Conservation (phyloP, 1,140 invertebrate species). For the Drosophila parabipectinata region DNA sequence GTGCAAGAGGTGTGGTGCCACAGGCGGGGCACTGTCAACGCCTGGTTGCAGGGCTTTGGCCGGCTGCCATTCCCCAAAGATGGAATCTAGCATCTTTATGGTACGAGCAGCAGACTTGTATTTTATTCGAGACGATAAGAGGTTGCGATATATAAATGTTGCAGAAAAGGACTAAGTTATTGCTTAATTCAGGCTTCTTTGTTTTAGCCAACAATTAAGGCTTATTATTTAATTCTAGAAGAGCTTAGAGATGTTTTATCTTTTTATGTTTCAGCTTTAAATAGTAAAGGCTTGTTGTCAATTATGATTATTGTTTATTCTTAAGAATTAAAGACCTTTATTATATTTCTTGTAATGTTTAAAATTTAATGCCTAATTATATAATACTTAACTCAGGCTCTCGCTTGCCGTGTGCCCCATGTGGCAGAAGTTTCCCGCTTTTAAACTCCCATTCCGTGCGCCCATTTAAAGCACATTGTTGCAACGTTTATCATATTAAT, state of each 20-base stretch:
- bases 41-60: slow-evolving; percentile 18
- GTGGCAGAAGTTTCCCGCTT: slow-evolving; percentile 17
- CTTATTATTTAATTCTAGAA: too few relatives aligned
- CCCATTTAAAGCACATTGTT: slow-evolving; percentile 46
- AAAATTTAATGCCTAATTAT: slow-evolving; percentile 24
- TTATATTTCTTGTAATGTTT: slow-evolving; percentile 10
- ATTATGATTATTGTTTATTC: neutral
- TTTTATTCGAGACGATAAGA: slow-evolving; percentile 30
- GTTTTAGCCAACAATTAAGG: too few relatives aligned
- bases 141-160: slow-evolving; percentile 17
- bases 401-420: slow-evolving; percentile 15
- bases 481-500: slow-evolving; percentile 59
- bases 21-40: slow-evolving; percentile 23
- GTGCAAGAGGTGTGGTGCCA: slow-evolving; percentile 21
- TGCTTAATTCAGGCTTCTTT: slow-evolving; percentile 12
- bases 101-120: slow-evolving; percentile 27
- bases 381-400: neutral
- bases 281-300: too few relatives aligned
- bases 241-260: too few relatives aligned
- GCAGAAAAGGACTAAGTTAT: neutral
- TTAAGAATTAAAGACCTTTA: neutral
- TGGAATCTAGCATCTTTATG: slow-evolving; percentile 36
- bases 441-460: slow-evolving; percentile 12
- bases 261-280: too few relatives aligned
- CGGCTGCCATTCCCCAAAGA: slow-evolving; percentile 32